Evolutionary conservation across 2,888 invertebrate genomes (phyloP), one percentile per base, ranked within the genome.

Genomic region (Oxyteleia sp.): DNA sequence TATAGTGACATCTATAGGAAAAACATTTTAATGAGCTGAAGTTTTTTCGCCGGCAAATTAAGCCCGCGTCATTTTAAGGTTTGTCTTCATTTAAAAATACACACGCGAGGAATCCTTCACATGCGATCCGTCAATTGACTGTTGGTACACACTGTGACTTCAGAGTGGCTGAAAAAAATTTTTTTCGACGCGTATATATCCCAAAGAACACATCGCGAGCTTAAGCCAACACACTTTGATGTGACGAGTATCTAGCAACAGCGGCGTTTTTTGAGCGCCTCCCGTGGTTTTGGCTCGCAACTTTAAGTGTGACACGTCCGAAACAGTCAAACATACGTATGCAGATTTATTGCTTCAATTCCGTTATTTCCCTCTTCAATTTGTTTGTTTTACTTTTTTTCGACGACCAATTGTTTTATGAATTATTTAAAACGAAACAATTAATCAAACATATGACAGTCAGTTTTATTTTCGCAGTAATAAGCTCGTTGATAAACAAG

Each of bases 181-280:
- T 61, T 71, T 61, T 68, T 61, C 53, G 29, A 38, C 38, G 69
- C 80, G 74, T 85, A 69, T 64, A 49, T 79, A 69, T 71, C 41
- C 41, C 51, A 53, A 69, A 63, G 71, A 72, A 72, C 63, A 72
- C 64, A 79, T 51, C 79, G 69, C 32, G 20, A 57, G 79, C 71
- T 79, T 72, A 79, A 79, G 57, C 64, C 64, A 79, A 72, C 79
- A 79, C 57, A 51, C 79, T 79, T 79, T 79, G 79, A 79, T 71
- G 71, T 79, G 72, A 80, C 57, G 80, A 66, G 66, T 63, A 64
- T 71, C 71, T 43, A 76, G 51, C 43, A 64, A 68, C 51, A 66
- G 26, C 35, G 63, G 55, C 49, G 41, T 41, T 51, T 45, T 64
- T 78, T 76, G 53, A 71, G 23, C 41, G 16, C 32, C 43, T 23